phyloP scores from a whole-genome alignment of 2,797 vertebrate genomes.

The Gastrophryne carolinensis region DNA sequence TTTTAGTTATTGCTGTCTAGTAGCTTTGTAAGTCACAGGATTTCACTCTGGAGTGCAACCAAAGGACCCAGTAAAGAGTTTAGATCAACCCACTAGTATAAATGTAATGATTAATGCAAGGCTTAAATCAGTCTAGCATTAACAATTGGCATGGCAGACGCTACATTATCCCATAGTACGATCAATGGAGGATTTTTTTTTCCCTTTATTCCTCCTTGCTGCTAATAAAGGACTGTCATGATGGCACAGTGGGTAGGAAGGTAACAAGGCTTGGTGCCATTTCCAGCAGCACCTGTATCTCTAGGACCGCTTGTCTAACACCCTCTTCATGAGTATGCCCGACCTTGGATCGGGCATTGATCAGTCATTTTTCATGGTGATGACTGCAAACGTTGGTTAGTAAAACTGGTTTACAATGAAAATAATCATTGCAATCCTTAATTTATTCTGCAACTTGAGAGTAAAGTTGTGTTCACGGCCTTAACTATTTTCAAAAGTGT shows the following conservation, averaged over 20 bases:
- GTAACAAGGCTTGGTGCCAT: background rate
- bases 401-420: background rate
- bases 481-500: background rate
- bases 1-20: no score
- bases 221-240: background rate
- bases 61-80: no score
- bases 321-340: background rate
- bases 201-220: background rate
- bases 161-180: background rate
- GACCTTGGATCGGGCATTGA: background rate
- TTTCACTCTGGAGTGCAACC: no score
- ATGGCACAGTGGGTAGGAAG: slow-evolving; percentile 4
- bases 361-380: background rate
- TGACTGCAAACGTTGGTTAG: background rate
- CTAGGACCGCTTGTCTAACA: background rate
- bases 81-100: no score
- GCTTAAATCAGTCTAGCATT: no score
- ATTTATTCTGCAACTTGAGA: background rate
- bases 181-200: slow-evolving; percentile 1
- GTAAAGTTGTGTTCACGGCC: background rate
- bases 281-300: background rate
- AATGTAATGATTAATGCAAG: no score
- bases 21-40: no score
- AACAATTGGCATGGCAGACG: no score
- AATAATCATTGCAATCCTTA: background rate